phyloP scores from a whole-genome alignment of 2,888 invertebrate species.

The Lagria hirta region DNA sequence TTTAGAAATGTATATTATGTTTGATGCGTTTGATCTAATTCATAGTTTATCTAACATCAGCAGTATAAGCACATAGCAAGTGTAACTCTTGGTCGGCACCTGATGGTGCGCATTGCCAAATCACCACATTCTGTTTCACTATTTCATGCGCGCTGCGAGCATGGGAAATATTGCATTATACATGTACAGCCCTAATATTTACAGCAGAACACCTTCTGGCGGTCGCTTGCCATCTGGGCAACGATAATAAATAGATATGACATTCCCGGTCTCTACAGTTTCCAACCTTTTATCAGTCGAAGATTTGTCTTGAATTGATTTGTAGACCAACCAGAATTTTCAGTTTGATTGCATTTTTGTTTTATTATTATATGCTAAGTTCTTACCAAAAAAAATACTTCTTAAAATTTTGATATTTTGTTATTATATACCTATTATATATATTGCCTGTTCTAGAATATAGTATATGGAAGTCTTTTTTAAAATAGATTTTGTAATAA shows the following conservation, averaged over 20 bases:
- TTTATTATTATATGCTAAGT: too few species aligned
- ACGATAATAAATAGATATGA: slow-evolving; percentile 38
- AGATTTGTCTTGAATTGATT: too few species aligned
- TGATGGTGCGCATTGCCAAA: slow-evolving; percentile 50
- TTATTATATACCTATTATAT: too few species aligned
- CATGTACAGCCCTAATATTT: slow-evolving; percentile 46
- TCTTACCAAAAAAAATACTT: too few species aligned
- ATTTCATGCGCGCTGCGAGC: slow-evolving; percentile 47
- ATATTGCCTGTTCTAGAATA: too few species aligned
- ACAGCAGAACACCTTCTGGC: slow-evolving; percentile 45
- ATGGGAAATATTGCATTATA: slow-evolving; percentile 50
- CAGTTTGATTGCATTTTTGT: too few species aligned
- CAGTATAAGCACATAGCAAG: slow-evolving; percentile 51
- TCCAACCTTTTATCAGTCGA: too few species aligned
- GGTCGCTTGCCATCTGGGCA: slow-evolving; percentile 41
- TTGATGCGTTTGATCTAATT: slow-evolving; percentile 27
- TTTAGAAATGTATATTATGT: slow-evolving; percentile 1
- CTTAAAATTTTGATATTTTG: too few species aligned
- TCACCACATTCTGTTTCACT: slow-evolving; percentile 49
- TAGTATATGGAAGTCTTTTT: too few species aligned
- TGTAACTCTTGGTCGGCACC: slow-evolving; percentile 50
- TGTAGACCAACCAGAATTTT: too few species aligned
- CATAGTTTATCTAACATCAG: slow-evolving; percentile 46
- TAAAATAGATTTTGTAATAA: too few species aligned
- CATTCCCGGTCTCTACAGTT: slow-evolving; percentile 3